Evolutionary conservation across 2,797 vertebrate genomes (phyloP), one percentile per base, ranked within the genome.

Genomic region (Phrynocephalus guinanensis): DNA sequence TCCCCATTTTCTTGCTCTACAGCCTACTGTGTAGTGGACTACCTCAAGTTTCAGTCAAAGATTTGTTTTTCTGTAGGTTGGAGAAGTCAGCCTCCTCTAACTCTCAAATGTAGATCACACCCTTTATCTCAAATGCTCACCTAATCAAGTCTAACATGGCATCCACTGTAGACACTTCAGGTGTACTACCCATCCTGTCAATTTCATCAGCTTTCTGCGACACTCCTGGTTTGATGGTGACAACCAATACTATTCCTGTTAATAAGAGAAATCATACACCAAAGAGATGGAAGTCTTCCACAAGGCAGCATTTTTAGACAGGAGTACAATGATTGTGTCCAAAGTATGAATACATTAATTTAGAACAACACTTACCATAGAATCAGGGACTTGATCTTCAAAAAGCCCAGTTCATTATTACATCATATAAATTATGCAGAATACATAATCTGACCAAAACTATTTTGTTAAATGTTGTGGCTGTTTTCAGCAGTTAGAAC

Each of bases 131-230:
- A 15, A 4, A 89, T 86, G 88, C 90, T 95, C 82, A 98, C 98
- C 98, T 98, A 93, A 99, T 1, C 30, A 99, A 97, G 95, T 99
- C 99, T 92, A 99, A 88, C 94, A 99, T 95, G 28, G 99, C 98
- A 93, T 99, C 99, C 6, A 98, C 97, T 0, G 99, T 99, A 33
- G 94, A 98, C 87, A 99, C 98, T 15, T 99, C 98, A 22, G 98
- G 98, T 4, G 97, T 98, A 86, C 95, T 98, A 5, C 98, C 98
- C 0, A 93, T 91, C 93, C 98, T 97, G 94, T 98, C 97, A 0
- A 99, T 98, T 73, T 98, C 96, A 1, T 96, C 96, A n/a, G 97
- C 93, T 16, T 93, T 96, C 93, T 99, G 98, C 91, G 98, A 97
- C 24, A 98, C 97, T 60, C 99, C 99, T 0, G 99, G 99, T 96